These are phyloP conservation scores for Pachyuromys duprasi DNA, from an alignment of 2,797 vertebrate genomes.

Conservation along the genomic window DNA sequence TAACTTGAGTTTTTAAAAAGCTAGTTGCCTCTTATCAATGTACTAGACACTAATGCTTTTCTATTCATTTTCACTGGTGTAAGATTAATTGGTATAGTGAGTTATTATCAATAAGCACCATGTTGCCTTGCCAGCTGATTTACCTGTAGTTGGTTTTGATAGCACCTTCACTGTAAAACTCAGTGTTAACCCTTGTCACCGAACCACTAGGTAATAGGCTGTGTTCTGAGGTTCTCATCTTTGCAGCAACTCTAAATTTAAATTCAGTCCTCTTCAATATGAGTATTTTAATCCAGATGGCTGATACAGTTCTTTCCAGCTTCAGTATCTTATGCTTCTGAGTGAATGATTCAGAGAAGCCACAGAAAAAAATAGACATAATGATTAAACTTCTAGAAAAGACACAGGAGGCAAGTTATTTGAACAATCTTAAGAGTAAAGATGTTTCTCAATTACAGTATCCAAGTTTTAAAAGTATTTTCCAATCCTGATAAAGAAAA, in stretches of 20 bases:
- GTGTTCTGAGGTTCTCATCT: neutral
- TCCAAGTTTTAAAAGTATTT: neutral
- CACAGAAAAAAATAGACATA: constrained; percentile 21
- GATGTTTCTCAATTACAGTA: constrained; percentile 15
- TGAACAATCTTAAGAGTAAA: constrained; percentile 15
- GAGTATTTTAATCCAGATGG: neutral
- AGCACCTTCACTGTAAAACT: constrained; percentile 8
- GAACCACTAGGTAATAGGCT: neutral
- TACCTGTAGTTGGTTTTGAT: neutral
- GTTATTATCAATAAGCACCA: constrained; percentile 27
- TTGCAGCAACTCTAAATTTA: constrained; percentile 39
- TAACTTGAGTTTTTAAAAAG: constrained; percentile 58
- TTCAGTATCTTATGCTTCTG: neutral
- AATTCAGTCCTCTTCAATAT: neutral
- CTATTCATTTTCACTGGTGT: neutral
- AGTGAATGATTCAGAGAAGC: constrained; percentile 28
- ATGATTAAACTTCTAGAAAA: constrained; percentile 16
- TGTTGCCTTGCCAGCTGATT: neutral
- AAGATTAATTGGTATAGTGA: neutral
- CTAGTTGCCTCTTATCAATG: constrained; percentile 23
- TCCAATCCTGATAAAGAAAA: neutral
- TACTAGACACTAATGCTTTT: neutral
- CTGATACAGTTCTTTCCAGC: neutral
- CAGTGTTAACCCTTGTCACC: neutral
- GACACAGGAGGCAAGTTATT: neutral